A percentile compares a stretch with the other conserved stretches of the same genome.
Conservation (phyloP, 2,888 invertebrate genomes). For the Adelognathus sp. region DNA sequence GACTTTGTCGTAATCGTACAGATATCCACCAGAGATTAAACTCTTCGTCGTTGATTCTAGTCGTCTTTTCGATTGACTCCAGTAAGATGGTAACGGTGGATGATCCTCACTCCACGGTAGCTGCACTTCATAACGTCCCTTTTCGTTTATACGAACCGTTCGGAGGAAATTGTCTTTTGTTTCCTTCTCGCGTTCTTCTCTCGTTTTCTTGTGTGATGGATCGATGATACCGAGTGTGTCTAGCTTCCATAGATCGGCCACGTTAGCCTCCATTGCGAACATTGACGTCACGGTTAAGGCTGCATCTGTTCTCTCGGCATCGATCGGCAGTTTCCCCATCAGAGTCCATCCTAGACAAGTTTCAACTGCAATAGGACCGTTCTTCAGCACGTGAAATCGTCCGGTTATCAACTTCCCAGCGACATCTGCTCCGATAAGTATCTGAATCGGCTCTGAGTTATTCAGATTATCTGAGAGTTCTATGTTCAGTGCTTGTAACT, state of each 20-base stretch:
- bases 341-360: slow-evolving; percentile 69
- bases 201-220: slow-evolving; percentile 64
- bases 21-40: slow-evolving; percentile 56
- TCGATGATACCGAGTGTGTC: slow-evolving; percentile 72
- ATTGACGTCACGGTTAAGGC: slow-evolving; percentile 36
- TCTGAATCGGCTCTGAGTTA: slow-evolving; percentile 47
- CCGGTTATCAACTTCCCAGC: slow-evolving; percentile 65
- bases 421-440: slow-evolving; percentile 67
- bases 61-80: slow-evolving; percentile 62
- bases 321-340: slow-evolving; percentile 60
- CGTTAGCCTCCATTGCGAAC: slow-evolving; percentile 57
- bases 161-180: slow-evolving; percentile 66
- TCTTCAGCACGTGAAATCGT: slow-evolving; percentile 54
- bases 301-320: slow-evolving; percentile 34
- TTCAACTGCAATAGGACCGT: slow-evolving; percentile 66
- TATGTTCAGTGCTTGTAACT: slow-evolving; percentile 51
- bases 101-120: slow-evolving; percentile 73
- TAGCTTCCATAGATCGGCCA: slow-evolving; percentile 71
- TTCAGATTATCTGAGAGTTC: not conserved
- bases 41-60: slow-evolving; percentile 62
- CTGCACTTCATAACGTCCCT: slow-evolving; percentile 71
- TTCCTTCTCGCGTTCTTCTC: slow-evolving; percentile 54
- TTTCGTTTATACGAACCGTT: slow-evolving; percentile 61
- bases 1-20: slow-evolving; percentile 64
- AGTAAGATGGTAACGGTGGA: slow-evolving; percentile 67